Evolutionary conservation across 2,797 vertebrate genomes (phyloP).

Genomic region (Syngnathus rostellatus): DNA sequence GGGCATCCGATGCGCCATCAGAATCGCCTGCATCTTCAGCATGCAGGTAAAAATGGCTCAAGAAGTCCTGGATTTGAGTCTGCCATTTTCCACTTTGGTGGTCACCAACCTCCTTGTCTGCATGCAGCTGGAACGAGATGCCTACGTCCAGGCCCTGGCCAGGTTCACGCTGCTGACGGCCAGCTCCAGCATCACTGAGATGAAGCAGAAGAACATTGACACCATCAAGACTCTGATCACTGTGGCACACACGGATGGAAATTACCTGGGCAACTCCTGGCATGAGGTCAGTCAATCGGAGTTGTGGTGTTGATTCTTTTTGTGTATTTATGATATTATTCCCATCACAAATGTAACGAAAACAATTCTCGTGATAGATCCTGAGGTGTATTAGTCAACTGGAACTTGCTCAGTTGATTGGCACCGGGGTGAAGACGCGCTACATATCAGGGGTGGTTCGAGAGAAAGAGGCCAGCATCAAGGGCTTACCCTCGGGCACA

Average conservation of each 20-base stretch:
- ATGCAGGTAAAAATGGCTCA: conserved; percentile 79
- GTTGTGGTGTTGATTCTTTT: background rate
- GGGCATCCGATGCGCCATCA: conserved; percentile 89
- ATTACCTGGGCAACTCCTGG: conserved; percentile 95
- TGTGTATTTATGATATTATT: background rate
- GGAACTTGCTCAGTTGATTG: conserved; percentile 91
- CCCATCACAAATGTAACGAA: background rate
- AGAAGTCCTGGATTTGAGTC: background rate
- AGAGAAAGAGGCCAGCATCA: conserved; percentile 78
- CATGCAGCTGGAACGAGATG: conserved; percentile 84
- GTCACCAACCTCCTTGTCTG: background rate
- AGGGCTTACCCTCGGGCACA: conserved; percentile 76
- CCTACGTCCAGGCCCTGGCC: conserved; percentile 90
- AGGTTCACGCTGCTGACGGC: conserved; percentile 91
- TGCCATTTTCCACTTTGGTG: background rate
- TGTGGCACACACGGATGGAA: conserved; percentile 93
- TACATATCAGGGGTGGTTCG: conserved; percentile 88
- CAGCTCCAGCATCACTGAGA: conserved; percentile 96
- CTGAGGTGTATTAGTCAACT: conserved; percentile 93
- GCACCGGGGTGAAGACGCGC: conserved; percentile 91
- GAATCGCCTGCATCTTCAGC: conserved; percentile 90
- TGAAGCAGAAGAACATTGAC: conserved; percentile 98
- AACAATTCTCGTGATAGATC: conserved; percentile 65
- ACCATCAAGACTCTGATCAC: conserved; percentile 97
- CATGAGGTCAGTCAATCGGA: conserved; percentile 75